A percentile compares a stretch with the other conserved stretches of the same genome.
phyloP scores from a whole-genome alignment of 1,140 invertebrate genomes.

The Apocrypta bakeri region DNA sequence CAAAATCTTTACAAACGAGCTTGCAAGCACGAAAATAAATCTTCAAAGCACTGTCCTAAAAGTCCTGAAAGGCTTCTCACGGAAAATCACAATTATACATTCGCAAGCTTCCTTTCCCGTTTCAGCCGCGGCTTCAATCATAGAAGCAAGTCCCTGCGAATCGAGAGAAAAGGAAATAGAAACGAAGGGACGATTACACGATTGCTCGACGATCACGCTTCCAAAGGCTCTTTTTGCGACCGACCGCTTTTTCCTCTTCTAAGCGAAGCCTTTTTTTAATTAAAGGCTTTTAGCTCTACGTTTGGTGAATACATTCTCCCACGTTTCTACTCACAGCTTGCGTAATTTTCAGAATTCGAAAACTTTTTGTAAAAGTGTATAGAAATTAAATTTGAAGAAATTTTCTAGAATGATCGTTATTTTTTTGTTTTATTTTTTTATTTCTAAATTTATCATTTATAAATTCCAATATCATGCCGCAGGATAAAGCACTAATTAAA shows the following conservation, averaged over 20 bases:
- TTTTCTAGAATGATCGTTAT: not conserved
- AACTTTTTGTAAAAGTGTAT: not conserved
- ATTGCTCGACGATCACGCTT: not conserved
- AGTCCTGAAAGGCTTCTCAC: not conserved
- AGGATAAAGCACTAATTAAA: no score
- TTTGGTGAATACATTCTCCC: not conserved
- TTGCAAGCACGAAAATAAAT: not conserved
- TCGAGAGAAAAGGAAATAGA: not conserved
- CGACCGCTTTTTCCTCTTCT: no score
- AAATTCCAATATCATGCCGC: no score
- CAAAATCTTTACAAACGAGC: not conserved
- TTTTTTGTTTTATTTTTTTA: not conserved
- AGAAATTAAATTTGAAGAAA: not conserved
- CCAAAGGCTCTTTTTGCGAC: not conserved
- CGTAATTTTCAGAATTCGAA: not conserved
- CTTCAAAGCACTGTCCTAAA: not conserved
- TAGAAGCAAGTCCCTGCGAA: not conserved
- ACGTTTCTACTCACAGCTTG: not conserved
- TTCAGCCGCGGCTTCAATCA: not conserved
- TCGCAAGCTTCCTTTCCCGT: not conserved
- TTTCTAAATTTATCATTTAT: no score
- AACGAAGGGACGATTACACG: not conserved
- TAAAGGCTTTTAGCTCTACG: not conserved
- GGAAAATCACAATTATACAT: not conserved
- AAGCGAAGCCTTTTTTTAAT: slow-evolving; percentile 8